These are phyloP conservation scores for Labeo catla DNA, from an alignment of 2,113 vertebrate genomes.

Conservation along the genomic window DNA sequence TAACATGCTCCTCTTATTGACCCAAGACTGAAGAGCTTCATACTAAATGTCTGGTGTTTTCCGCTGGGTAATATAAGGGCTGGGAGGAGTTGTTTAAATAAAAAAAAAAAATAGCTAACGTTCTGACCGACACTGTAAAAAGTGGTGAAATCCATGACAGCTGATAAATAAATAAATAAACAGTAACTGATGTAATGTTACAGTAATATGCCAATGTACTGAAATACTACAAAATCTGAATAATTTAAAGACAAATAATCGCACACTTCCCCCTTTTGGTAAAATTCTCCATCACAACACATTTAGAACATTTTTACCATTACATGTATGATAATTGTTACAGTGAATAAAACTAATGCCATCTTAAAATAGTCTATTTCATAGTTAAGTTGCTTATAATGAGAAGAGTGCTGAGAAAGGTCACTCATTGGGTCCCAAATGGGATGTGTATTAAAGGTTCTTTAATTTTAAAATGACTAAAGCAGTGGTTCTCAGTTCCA, in stretches of 20 bases:
- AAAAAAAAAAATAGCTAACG: too few relatives aligned
- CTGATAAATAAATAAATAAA: too few relatives aligned
- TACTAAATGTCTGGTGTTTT: neutral
- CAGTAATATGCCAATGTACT: too few relatives aligned
- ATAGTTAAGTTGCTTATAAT: neutral
- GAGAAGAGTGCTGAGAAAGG: slow-evolving; percentile 6
- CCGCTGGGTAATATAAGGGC: neutral
- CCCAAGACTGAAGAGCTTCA: slow-evolving; percentile 15
- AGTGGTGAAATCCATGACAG: neutral
- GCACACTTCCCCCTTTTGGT: neutral
- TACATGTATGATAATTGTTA: neutral
- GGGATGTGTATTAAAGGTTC: neutral
- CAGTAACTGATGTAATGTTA: too few relatives aligned
- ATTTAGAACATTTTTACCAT: neutral
- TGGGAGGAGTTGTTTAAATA: neutral
- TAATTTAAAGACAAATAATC: too few relatives aligned
- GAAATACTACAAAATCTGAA: neutral
- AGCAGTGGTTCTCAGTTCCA: too few relatives aligned
- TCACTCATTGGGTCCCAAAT: neutral
- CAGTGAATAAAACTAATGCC: neutral
- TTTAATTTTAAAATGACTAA: neutral
- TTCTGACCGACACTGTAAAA: neutral
- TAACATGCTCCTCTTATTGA: slow-evolving; percentile 34
- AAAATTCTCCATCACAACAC: neutral
- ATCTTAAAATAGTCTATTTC: neutral